Base-by-base conservation (phyloP, 2,113 vertebrate genomes). In the Lipotes vexillifer region DNA sequence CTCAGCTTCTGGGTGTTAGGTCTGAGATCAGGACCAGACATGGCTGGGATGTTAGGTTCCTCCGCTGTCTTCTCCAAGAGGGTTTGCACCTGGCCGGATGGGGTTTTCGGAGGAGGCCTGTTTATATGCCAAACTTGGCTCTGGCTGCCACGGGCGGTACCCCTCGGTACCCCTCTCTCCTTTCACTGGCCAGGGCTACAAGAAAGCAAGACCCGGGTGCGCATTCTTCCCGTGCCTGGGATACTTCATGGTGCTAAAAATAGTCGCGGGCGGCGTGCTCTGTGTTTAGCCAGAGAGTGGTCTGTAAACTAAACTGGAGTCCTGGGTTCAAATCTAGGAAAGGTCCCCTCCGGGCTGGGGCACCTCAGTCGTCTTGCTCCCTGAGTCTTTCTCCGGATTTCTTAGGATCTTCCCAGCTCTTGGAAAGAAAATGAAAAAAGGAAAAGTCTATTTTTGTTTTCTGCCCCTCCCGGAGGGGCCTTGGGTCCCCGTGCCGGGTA, bases 181-280 rank as follows among this genome's bases (percentile, higher is more conserved):
- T 69, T 20, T 49, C 46, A 1, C 88, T 13, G 36, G 15, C 41
- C 18, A 4, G 17, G 89, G 49, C 84, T 52, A 14, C 31, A 13
- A 27, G 61, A 80, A 94, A 84, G 90, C 83, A 65, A 63, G 57
- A 72, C 81, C 57, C 27, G 66, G 81, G 93, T 55, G 90, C 52
- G 65, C 97, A 98, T 98, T 98, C 97, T 90, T 97, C 93, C 96
- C 97, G 92, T 96, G 96, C 97, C 81, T 95, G 33, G 89, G 86
- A 97, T 98, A 86, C 49, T 97, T 98, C 33, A 2, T 38, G 4
- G 9, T 2, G 91, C 96, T 97, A 98, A 98, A 98, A 97, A 98
- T 98, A 98, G 91, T 49, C 69, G 5, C 49, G 9, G 57, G 92
- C 63, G 52, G 57, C 8, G 78, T 38, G 41, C 61, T 90, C 81